These are phyloP conservation scores for Rhinichthys klamathensis DNA, from an alignment of 2,113 vertebrate genomes.

Conservation along the genomic window DNA sequence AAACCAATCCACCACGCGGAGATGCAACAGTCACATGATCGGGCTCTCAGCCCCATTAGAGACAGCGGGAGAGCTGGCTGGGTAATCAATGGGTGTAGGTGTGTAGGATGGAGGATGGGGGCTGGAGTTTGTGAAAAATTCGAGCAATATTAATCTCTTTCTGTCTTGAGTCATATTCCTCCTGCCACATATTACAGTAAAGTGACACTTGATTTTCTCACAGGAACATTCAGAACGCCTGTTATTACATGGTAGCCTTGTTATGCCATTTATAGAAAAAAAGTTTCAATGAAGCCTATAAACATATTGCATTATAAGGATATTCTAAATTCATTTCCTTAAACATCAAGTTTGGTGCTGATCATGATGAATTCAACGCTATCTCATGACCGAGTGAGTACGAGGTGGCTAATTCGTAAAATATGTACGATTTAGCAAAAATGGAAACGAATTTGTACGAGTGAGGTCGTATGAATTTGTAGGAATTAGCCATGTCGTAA, in stretches of 20 bases:
- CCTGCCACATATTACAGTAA: background rate
- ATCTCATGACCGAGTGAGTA: too few relatives aligned
- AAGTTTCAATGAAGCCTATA: background rate
- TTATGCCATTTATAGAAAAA: slow-evolving; percentile 5
- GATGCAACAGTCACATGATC: slow-evolving; percentile 53
- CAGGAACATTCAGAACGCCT: slow-evolving; percentile 24
- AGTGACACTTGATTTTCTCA: slow-evolving; percentile 26
- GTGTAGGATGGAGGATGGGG: slow-evolving; percentile 27
- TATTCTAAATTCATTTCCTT: background rate
- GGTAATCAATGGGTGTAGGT: slow-evolving; percentile 30
- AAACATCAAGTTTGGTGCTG: background rate
- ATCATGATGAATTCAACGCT: background rate
- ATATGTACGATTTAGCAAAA: too few relatives aligned
- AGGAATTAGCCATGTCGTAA: too few relatives aligned
- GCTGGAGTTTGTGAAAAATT: slow-evolving; percentile 23
- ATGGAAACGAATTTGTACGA: too few relatives aligned
- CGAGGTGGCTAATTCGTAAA: too few relatives aligned
- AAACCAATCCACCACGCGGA: slow-evolving; percentile 34
- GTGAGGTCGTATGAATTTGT: too few relatives aligned
- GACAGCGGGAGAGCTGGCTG: slow-evolving; percentile 50
- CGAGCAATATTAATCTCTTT: background rate
- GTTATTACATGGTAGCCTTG: slow-evolving; percentile 15
- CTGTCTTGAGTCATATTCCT: slow-evolving; percentile 1
- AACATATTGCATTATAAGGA: background rate
- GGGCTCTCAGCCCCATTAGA: slow-evolving; percentile 55